These are phyloP conservation scores for Artibeus lituratus DNA, from an alignment of 2,797 vertebrate species.

Conservation along the genomic window DNA sequence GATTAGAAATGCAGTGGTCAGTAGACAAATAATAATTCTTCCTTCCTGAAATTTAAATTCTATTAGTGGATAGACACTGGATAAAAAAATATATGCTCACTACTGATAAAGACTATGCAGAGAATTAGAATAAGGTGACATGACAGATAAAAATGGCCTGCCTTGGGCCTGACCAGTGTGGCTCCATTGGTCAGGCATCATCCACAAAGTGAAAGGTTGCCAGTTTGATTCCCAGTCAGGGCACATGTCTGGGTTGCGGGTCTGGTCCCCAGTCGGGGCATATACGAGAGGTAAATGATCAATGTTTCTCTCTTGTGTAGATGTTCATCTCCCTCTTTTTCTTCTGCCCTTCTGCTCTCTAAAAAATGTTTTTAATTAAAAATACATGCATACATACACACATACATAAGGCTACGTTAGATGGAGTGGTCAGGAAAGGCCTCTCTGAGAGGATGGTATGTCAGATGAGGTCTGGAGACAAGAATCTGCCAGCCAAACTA, in stretches of 20 bases:
- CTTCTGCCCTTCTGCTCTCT: neutral
- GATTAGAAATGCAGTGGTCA: neutral
- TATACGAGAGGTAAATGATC: neutral
- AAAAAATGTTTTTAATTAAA: neutral
- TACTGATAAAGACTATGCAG: constrained; percentile 5
- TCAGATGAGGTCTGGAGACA: neutral
- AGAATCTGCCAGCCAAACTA: neutral
- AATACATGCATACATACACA: neutral
- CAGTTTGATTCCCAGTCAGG: too few species aligned
- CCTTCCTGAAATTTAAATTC: neutral
- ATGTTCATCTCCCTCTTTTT: neutral
- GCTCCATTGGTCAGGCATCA: neutral
- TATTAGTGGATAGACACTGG: neutral
- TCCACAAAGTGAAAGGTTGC: neutral
- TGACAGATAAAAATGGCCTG: neutral
- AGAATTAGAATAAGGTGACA: neutral
- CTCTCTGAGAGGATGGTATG: neutral
- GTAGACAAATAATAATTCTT: neutral
- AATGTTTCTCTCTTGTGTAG: neutral
- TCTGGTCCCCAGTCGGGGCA: too few species aligned
- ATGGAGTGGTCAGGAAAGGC: neutral
- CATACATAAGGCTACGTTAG: neutral
- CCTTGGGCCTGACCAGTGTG: neutral
- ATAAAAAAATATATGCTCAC: neutral
- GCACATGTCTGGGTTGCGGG: too few species aligned